phyloP scores from a whole-genome alignment of 2,113 vertebrate genomes.

The Terrapene triunguis region DNA sequence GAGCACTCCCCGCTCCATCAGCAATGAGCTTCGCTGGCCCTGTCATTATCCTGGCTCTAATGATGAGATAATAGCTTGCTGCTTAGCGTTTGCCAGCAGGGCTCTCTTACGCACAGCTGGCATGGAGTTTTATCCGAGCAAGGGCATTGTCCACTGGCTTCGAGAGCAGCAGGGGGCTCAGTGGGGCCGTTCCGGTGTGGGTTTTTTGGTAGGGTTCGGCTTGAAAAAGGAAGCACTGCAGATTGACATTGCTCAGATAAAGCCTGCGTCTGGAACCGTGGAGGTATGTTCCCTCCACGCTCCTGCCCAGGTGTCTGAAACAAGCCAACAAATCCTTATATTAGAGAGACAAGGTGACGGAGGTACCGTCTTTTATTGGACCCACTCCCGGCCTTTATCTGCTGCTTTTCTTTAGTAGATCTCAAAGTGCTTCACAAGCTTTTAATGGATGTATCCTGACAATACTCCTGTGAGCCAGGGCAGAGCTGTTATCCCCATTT shows the following conservation, averaged over 20 bases:
- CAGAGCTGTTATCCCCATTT: not conserved
- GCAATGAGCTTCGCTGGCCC: constrained; percentile 23
- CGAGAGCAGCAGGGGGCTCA: not conserved
- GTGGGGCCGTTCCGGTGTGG: not conserved
- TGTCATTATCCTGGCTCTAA: constrained; percentile 42
- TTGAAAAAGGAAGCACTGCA: not conserved
- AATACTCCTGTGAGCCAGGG: not conserved
- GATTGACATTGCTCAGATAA: not conserved
- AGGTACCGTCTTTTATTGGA: not conserved
- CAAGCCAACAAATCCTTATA: not conserved
- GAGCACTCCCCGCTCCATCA: constrained; percentile 39
- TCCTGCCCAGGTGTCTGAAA: not conserved
- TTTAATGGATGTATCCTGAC: not conserved
- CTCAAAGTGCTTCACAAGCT: not conserved
- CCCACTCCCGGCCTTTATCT: not conserved
- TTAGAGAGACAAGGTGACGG: not conserved
- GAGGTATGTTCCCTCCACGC: not conserved
- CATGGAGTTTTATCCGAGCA: constrained; percentile 9
- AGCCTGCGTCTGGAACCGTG: accelerated
- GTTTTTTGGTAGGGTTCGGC: not conserved
- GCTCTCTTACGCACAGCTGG: constrained; percentile 58
- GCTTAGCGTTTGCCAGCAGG: constrained; percentile 33
- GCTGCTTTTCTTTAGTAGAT: not conserved
- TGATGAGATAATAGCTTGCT: constrained; percentile 57
- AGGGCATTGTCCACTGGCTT: not conserved